Evolutionary conservation across 2,797 vertebrate genomes (phyloP).

Genomic region (Pseudochirops cupreus): DNA sequence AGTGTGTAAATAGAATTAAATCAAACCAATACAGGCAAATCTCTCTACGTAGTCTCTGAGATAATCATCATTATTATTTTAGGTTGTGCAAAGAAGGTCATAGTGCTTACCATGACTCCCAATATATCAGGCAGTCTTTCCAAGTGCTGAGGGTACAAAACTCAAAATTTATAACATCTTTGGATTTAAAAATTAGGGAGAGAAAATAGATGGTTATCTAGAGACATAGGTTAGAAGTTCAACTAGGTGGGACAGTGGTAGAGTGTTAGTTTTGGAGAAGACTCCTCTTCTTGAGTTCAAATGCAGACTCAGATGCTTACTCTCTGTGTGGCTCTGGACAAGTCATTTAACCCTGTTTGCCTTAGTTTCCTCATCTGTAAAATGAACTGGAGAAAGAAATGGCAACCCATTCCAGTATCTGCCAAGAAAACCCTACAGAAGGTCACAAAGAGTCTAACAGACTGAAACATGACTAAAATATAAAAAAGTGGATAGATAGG

Average conservation of each 20-base stretch:
- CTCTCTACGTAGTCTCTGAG: neutral
- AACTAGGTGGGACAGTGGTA: neutral
- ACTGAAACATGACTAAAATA: neutral
- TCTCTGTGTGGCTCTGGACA: neutral
- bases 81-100: neutral
- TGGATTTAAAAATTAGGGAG: neutral
- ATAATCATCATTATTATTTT: neutral
- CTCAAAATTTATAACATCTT: neutral
- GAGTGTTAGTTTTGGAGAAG: neutral
- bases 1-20: slow-evolving; percentile 27
- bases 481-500: neutral
- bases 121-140: neutral
- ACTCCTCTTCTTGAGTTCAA: neutral
- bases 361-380: neutral
- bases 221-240: no score
- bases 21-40: neutral
- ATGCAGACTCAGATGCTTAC: neutral
- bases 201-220: neutral
- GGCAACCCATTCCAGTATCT: neutral
- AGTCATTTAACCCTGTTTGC: neutral
- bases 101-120: neutral
- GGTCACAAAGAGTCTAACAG: neutral
- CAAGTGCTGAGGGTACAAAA: neutral
- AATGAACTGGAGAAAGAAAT: neutral
- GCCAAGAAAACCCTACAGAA: neutral